Evolutionary conservation across 1,140 invertebrate species (phyloP), one percentile per base, ranked within the genome.

Genomic region (Dendrolimus kikuchii): DNA sequence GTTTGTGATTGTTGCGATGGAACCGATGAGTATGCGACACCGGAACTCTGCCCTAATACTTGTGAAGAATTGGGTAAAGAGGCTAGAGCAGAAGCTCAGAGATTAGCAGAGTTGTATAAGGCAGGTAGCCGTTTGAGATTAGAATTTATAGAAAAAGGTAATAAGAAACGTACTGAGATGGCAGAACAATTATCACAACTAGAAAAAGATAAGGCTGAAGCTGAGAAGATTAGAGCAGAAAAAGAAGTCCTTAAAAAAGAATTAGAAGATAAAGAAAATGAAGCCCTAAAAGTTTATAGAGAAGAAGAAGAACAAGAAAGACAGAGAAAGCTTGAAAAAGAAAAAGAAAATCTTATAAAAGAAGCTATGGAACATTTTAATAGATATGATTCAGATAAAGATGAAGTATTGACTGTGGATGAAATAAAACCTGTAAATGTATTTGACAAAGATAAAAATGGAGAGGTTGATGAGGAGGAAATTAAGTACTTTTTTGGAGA

Each of bases 1-100:
- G 92, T 99, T 60, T 99, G 99, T 89, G 97, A 99, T 87, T 99
- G 98, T 67, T 99, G 98, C 89, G 98, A 99, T 90, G 96, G 94
- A 2, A 93, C 93, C 54, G 98, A 99, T 88, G 98, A 99, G 79
- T 96, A 93, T 68, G 79, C 82, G 43, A 56, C 54, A 8, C 89
- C 90, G 7, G 88, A 78, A 40, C 72, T 88, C 0, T 99, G 97
- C 82, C 49, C 86, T 0, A 95, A 99, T 73, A 94, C 89, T 55
- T 97, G 94, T 74, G 89, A 93, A 49, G 95, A 97, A 71, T 78
- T 99, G 7, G 98, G 97, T 3, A 78, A 91, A 89, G 87, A 88
- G 55, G 95, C 95, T 0, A 89, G 93, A 56, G 90, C 93, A 59
- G 93, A 95, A 71, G 92, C 93, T 0, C 91, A 93, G 68, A 90